A percentile compares a stretch with the other conserved stretches of the same genome.
Evolutionary conservation across 2,797 vertebrate genomes (phyloP).

Genomic region (Acanthurus lineatus): DNA sequence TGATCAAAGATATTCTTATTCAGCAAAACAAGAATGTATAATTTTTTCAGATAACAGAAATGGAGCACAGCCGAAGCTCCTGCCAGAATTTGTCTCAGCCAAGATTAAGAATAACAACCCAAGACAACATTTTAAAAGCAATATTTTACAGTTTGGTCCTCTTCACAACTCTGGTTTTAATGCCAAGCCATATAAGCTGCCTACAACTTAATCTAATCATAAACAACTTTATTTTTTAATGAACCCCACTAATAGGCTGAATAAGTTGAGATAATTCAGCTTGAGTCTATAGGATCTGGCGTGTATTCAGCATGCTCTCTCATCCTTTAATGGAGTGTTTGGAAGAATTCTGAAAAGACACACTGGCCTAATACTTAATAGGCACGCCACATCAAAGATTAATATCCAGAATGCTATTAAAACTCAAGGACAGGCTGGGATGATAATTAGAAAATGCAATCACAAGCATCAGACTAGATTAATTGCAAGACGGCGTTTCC

Average conservation of each 20-base stretch:
- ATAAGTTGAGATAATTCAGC: conserved; percentile 78
- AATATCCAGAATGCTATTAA: conserved; percentile 89
- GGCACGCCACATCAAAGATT: conserved; percentile 86
- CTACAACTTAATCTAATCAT: conserved; percentile 72
- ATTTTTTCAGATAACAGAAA: conserved; percentile 76
- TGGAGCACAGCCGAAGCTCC: conserved; percentile 52
- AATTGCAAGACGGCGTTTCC: conserved; percentile 80
- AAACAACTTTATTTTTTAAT: conserved; percentile 77
- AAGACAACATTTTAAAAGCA: conserved; percentile 67
- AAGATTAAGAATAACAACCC: conserved; percentile 71
- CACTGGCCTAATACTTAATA: conserved; percentile 82
- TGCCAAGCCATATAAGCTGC: conserved; percentile 56
- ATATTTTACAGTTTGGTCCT: conserved; percentile 57
- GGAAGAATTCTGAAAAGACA: conserved; percentile 80
- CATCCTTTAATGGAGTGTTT: conserved; percentile 81
- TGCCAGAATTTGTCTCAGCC: conserved; percentile 62
- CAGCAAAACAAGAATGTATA: conserved; percentile 81
- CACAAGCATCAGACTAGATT: conserved; percentile 86
- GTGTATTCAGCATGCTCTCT: conserved; percentile 56
- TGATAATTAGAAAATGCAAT: conserved; percentile 90
- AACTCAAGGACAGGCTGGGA: conserved; percentile 88
- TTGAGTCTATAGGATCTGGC: conserved; percentile 79
- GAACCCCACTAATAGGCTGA: conserved; percentile 66
- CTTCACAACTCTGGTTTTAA: conserved; percentile 49
- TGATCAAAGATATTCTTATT: conserved; percentile 83